Evolutionary conservation across 2,113 vertebrate species (phyloP).

Genomic region (Trematocara variabile): DNA sequence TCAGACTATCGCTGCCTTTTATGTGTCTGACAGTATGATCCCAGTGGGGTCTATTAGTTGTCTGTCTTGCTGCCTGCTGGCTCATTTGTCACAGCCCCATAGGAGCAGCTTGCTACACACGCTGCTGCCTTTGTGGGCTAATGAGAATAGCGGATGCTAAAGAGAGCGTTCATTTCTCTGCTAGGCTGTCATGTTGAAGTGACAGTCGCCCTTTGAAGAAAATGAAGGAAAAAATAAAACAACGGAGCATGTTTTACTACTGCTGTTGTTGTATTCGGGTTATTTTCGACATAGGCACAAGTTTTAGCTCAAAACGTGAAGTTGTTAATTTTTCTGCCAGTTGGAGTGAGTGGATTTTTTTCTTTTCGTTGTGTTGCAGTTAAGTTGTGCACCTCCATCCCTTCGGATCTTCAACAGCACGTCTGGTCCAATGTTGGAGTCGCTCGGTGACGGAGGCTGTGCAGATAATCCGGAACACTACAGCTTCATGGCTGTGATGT

Average conservation of each 20-base stretch:
- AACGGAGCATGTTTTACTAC: neutral
- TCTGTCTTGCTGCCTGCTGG: constrained; percentile 52
- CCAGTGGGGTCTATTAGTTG: constrained; percentile 64
- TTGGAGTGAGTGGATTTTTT: neutral
- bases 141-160: neutral
- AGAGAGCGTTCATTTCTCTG: neutral
- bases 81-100: constrained; percentile 57
- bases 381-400: constrained; percentile 83
- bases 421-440: constrained; percentile 26
- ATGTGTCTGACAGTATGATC: constrained; percentile 46
- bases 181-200: neutral
- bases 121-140: constrained; percentile 29
- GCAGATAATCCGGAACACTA: constrained; percentile 87
- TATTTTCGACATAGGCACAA: neutral
- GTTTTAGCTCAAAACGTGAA: neutral
- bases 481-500: constrained; percentile 85
- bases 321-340: neutral
- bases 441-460: constrained; percentile 67
- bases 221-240: neutral
- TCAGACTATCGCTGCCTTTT: constrained; percentile 28
- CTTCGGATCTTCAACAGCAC: constrained; percentile 62
- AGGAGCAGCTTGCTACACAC: constrained; percentile 48
- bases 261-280: accelerated
- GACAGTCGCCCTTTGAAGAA: neutral
- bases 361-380: constrained; percentile 60